Conservation (phyloP, 1,140 invertebrate species). For the Venturia canescens region DNA sequence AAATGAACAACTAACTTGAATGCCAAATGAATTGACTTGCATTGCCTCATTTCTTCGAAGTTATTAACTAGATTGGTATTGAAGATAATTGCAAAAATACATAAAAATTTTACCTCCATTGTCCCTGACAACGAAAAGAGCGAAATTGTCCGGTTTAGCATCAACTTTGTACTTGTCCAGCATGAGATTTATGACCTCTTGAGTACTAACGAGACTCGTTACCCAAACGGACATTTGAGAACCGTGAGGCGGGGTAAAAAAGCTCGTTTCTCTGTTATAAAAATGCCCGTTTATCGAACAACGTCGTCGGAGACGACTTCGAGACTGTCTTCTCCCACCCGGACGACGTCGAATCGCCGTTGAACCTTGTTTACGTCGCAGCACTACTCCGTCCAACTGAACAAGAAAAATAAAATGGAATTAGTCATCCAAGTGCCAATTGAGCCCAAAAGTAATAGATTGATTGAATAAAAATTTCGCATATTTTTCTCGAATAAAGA, state of each 20-base stretch:
- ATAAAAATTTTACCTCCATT: slow-evolving; percentile 83
- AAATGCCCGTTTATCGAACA: slow-evolving; percentile 94
- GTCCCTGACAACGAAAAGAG: slow-evolving; percentile 88
- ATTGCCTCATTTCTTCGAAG: background rate
- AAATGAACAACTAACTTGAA: background rate
- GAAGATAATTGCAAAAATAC: background rate
- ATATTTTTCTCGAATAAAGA: no score
- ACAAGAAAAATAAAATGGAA: slow-evolving; percentile 40
- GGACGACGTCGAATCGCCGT: slow-evolving; percentile 84
- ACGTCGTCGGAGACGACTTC: slow-evolving; percentile 84
- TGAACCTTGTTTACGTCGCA: slow-evolving; percentile 78
- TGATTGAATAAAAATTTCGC: no score
- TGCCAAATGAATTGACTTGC: background rate
- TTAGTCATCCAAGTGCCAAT: background rate
- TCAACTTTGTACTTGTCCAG: slow-evolving; percentile 93
- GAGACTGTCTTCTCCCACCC: slow-evolving; percentile 81
- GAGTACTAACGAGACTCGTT: slow-evolving; percentile 87
- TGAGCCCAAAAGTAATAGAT: no score
- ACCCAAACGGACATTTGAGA: slow-evolving; percentile 93
- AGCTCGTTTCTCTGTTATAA: slow-evolving; percentile 92
- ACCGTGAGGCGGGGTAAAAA: slow-evolving; percentile 90
- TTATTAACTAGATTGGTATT: no score
- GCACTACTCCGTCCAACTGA: slow-evolving; percentile 71
- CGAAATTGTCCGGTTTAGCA: slow-evolving; percentile 87
- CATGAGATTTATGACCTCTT: slow-evolving; percentile 90